Percentiles rank a stretch among this genome's conserved stretches.
phyloP scores from a whole-genome alignment of 2,113 vertebrate species.

The Phalacrocorax brasilianus region DNA sequence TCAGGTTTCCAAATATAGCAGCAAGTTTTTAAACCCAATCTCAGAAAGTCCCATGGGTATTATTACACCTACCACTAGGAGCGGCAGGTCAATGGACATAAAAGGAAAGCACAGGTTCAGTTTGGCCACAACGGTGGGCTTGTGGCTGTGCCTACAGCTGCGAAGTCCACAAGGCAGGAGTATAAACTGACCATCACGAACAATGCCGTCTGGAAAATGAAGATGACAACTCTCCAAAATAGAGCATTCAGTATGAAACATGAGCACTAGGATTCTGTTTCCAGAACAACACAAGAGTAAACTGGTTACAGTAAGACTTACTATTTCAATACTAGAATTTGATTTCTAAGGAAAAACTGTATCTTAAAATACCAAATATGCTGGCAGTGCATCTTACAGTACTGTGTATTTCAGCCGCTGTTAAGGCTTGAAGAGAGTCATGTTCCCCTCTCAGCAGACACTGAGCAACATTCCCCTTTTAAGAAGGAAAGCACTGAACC shows the following conservation, averaged over 20 bases:
- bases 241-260: background rate
- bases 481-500: background rate
- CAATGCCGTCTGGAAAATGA: background rate
- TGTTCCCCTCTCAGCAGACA: slow-evolving; percentile 23
- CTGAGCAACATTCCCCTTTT: background rate
- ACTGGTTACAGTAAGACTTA: slow-evolving; percentile 12
- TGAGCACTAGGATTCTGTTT: background rate
- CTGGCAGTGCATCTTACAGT: slow-evolving; percentile 67
- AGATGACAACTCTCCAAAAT: background rate
- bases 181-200: background rate
- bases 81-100: background rate
- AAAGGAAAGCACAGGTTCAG: background rate
- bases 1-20: slow-evolving; percentile 74
- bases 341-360: slow-evolving; percentile 45
- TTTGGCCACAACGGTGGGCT: background rate
- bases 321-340: slow-evolving; percentile 31
- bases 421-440: slow-evolving; percentile 62
- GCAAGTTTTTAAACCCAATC: slow-evolving; percentile 66
- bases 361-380: slow-evolving; percentile 54
- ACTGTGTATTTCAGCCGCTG: slow-evolving; percentile 53
- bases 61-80: background rate
- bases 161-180: background rate
- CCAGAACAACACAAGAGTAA: background rate
- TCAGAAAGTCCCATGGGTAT: slow-evolving; percentile 22
- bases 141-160: background rate